phyloP scores from a whole-genome alignment of 2,113 vertebrate genomes.

The Rhinichthys klamathensis region DNA sequence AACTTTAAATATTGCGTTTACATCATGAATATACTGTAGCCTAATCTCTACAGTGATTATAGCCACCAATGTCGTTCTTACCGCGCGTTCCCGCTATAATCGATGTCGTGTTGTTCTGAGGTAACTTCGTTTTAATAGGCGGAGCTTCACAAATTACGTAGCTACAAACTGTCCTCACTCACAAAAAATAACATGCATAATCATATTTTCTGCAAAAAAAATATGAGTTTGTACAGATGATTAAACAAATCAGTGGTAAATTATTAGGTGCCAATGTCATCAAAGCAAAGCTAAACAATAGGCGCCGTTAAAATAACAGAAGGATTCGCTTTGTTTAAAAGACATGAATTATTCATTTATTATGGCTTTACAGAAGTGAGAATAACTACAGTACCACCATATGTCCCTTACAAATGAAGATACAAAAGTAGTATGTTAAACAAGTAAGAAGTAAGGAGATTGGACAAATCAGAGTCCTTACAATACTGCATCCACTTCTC shows the following conservation, averaged over 20 bases:
- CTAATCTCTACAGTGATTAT: not conserved
- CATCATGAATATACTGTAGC: not conserved
- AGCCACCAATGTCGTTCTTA: not conserved
- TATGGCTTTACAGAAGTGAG: not conserved
- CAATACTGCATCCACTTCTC: not conserved
- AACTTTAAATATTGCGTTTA: not conserved
- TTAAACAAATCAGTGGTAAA: not conserved
- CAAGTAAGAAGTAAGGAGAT: not conserved
- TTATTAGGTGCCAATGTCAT: not conserved
- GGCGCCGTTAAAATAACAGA: too few species aligned
- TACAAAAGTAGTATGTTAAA: not conserved
- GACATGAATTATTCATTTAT: not conserved
- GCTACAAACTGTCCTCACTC: not conserved
- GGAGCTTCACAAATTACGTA: not conserved
- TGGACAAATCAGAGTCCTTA: not conserved
- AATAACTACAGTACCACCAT: not conserved
- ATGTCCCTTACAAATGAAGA: not conserved
- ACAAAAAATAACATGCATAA: not conserved
- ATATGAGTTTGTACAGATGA: not conserved
- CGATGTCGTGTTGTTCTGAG: not conserved
- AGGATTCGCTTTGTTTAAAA: too few species aligned
- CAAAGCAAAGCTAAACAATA: not conserved
- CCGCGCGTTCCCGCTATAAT: not conserved
- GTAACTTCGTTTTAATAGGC: not conserved
- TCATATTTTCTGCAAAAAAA: not conserved